phyloP scores from a whole-genome alignment of 2,888 invertebrate species.

The Panzeria rudis region DNA sequence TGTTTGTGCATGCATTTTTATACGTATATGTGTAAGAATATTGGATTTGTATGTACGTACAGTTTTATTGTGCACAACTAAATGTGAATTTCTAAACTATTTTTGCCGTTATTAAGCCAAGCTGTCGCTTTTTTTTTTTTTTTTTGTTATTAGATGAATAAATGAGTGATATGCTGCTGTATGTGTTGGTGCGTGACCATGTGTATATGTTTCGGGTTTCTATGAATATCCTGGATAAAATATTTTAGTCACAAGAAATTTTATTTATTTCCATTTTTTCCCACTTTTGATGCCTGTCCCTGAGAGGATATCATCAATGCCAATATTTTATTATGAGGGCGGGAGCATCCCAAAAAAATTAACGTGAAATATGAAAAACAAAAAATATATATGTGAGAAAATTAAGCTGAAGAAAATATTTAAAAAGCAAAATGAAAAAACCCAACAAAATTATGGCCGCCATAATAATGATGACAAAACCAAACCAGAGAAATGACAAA shows the following conservation, averaged over 20 bases:
- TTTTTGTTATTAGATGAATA: slow-evolving; percentile 1
- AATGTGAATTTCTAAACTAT: slow-evolving; percentile 38
- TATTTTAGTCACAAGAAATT: background rate
- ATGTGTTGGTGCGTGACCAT: no score
- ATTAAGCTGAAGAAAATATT: slow-evolving; percentile 52
- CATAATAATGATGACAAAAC: slow-evolving; percentile 62
- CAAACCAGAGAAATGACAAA: slow-evolving; percentile 1
- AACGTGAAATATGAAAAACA: background rate
- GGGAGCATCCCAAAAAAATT: slow-evolving; percentile 24
- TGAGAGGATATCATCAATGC: slow-evolving; percentile 20
- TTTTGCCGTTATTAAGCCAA: slow-evolving; percentile 60
- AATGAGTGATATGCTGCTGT: slow-evolving; percentile 33
- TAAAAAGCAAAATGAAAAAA: slow-evolving; percentile 56
- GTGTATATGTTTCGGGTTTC: background rate
- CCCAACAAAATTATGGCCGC: slow-evolving; percentile 67
- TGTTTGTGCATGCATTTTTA: slow-evolving; percentile 27
- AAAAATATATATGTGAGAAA: slow-evolving; percentile 31
- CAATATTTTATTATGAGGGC: slow-evolving; percentile 23
- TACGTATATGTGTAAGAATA: background rate
- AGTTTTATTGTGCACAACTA: slow-evolving; percentile 17
- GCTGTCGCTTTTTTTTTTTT: slow-evolving; percentile 32
- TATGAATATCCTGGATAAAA: background rate
- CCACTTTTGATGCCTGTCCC: background rate
- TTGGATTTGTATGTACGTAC: background rate
- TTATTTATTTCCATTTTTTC: background rate